These are phyloP conservation scores for Conopomorpha cramerella DNA, from an alignment of 1,140 invertebrate genomes.

Conservation along the genomic window DNA sequence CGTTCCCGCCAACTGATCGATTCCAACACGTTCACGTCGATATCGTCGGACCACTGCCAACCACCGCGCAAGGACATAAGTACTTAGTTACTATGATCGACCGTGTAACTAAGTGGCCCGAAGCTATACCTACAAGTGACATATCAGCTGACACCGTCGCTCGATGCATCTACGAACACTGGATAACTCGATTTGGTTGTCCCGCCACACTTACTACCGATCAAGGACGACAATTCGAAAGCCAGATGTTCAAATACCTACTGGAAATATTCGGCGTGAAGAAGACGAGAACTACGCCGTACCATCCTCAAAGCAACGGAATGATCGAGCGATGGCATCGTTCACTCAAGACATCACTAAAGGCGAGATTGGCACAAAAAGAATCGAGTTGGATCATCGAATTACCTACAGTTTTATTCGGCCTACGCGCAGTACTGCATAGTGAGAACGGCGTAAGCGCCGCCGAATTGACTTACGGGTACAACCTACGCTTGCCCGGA, in stretches of 20 bases:
- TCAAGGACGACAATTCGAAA: slow-evolving; percentile 17
- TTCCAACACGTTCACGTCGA: too few species aligned
- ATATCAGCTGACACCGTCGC: slow-evolving; percentile 14
- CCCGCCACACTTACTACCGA: slow-evolving; percentile 12
- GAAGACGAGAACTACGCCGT: too few species aligned
- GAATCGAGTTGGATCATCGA: slow-evolving; percentile 13
- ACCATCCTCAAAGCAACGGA: too few species aligned
- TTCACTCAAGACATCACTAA: slow-evolving; percentile 28
- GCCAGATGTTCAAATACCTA: slow-evolving; percentile 5
- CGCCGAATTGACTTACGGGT: slow-evolving; percentile 22
- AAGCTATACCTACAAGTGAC: slow-evolving; percentile 24
- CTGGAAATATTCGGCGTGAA: neutral
- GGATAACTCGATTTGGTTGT: slow-evolving; percentile 20
- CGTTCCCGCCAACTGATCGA: too few species aligned
- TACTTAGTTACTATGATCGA: slow-evolving; percentile 36
- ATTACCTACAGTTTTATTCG: slow-evolving; percentile 25
- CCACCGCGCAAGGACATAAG: slow-evolving; percentile 6
- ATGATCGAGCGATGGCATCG: slow-evolving; percentile 30
- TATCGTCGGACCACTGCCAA: slow-evolving; percentile 1
- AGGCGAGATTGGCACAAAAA: neutral
- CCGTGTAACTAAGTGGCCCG: slow-evolving; percentile 32
- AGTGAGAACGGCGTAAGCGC: slow-evolving; percentile 11
- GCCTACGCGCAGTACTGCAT: slow-evolving; percentile 13
- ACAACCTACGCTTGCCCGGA: slow-evolving; percentile 5
- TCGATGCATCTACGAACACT: slow-evolving; percentile 12